phyloP scores from a whole-genome alignment of 2,797 vertebrate genomes.

The Gallirallus australis region DNA sequence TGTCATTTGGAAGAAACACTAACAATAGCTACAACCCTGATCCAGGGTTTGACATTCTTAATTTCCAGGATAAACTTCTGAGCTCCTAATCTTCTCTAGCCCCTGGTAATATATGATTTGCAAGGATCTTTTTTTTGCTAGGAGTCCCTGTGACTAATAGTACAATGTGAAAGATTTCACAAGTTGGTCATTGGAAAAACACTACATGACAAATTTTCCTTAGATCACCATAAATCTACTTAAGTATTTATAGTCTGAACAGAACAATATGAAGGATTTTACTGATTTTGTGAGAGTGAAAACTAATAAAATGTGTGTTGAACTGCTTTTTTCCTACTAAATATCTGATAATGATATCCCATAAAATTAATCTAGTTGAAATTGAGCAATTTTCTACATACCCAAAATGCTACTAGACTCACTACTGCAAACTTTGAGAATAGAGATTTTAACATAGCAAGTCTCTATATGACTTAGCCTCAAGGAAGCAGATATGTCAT shows the following conservation, averaged over 20 bases:
- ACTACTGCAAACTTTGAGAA: background rate
- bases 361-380: background rate
- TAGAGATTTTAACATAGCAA: background rate
- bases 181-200: background rate
- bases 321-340: background rate
- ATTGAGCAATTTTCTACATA: background rate
- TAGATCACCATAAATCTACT: background rate
- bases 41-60: background rate
- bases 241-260: slow-evolving; percentile 28
- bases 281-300: background rate
- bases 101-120: background rate
- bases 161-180: background rate
- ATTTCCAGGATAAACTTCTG: slow-evolving; percentile 31
- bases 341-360: background rate
- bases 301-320: background rate
- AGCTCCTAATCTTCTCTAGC: background rate
- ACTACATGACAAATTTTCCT: background rate
- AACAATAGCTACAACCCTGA: background rate
- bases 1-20: slow-evolving; percentile 14
- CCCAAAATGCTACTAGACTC: background rate
- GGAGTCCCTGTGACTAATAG: background rate
- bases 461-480: background rate
- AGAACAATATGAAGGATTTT: background rate
- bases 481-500: background rate
- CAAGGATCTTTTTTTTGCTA: background rate